Evolutionary conservation across 1,140 invertebrate genomes (phyloP).

Genomic region (Formica exsecta): DNA sequence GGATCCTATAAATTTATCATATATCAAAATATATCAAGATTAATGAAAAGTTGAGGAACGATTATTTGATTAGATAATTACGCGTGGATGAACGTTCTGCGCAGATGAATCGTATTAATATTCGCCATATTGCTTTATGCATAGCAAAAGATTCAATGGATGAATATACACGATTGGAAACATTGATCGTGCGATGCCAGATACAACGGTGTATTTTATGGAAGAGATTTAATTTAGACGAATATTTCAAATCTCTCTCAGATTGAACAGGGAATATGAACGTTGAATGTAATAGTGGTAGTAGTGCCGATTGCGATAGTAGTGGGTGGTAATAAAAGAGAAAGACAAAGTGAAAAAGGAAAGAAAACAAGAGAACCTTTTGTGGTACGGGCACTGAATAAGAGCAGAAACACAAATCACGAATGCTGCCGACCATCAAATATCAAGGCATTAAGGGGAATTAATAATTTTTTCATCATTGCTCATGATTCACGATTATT

Average conservation of each 20-base stretch:
- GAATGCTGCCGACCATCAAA: conserved; percentile 6
- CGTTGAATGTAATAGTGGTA: conserved; percentile 31
- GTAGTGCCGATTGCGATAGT: neutral
- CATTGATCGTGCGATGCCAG: conserved; percentile 66
- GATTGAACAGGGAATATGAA: conserved; percentile 57
- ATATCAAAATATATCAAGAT: neutral
- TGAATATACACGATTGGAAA: conserved; percentile 61
- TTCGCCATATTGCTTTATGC: conserved; percentile 30
- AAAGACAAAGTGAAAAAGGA: conserved; percentile 25
- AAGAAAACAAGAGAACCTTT: conserved; percentile 6
- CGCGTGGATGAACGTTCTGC: neutral
- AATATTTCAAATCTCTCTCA: conserved; percentile 69
- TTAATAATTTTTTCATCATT: conserved; percentile 22
- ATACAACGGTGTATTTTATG: conserved; percentile 57
- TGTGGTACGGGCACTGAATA: conserved; percentile 7
- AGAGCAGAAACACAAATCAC: conserved; percentile 14
- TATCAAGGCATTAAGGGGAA: neutral
- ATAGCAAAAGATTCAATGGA: conserved; percentile 31
- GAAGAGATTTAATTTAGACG: conserved; percentile 70
- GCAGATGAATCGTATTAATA: conserved; percentile 32
- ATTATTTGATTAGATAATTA: conserved; percentile 16
- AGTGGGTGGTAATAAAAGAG: conserved; percentile 25
- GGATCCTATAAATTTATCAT: too few relatives aligned
- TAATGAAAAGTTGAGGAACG: neutral
- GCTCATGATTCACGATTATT: neutral